These are phyloP conservation scores for Tipula unca DNA, from an alignment of 2,888 invertebrate genomes.

Conservation along the genomic window DNA sequence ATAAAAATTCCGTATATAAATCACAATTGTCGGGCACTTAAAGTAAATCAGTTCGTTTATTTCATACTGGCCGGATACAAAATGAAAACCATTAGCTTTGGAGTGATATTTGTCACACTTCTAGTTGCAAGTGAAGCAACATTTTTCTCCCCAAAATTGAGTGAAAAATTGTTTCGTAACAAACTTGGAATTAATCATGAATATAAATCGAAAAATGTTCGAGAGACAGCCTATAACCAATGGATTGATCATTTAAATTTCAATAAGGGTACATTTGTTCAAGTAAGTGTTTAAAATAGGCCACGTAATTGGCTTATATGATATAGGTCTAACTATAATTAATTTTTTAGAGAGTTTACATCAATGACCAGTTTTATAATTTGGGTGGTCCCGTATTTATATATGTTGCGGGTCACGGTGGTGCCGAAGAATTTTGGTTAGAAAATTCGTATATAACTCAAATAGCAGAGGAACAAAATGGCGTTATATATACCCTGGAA, in stretches of 20 bases:
- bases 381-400: background rate
- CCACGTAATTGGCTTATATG: background rate
- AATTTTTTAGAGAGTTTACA: background rate
- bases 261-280: background rate
- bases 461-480: background rate
- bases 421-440: background rate
- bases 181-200: background rate
- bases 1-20: background rate
- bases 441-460: background rate
- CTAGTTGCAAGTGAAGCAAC: background rate
- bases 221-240: background rate
- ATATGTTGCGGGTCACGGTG: background rate
- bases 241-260: background rate
- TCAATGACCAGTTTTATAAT: background rate
- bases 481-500: background rate
- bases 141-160: background rate
- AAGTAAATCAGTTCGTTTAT: background rate
- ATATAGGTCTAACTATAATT: background rate
- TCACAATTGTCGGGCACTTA: background rate
- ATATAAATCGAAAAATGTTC: background rate
- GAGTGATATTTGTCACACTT: background rate
- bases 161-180: background rate
- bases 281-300: background rate
- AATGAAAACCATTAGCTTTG: background rate
- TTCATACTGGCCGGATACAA: background rate